phyloP scores from a whole-genome alignment of 2,113 vertebrate genomes.

The Etheostoma cragini region DNA sequence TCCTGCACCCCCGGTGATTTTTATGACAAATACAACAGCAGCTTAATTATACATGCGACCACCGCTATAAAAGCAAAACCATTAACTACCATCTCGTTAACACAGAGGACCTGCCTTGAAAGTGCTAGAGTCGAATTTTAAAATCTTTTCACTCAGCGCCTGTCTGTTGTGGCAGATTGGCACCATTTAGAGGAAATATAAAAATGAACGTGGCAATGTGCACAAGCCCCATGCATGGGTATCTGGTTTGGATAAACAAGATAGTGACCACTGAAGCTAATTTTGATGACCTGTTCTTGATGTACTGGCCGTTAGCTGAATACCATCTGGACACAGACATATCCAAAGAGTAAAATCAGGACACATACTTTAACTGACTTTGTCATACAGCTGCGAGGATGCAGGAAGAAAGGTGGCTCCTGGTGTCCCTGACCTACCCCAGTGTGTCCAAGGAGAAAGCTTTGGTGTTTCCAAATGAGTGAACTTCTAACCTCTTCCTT shows the following conservation, averaged over 20 bases:
- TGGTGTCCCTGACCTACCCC: constrained; percentile 67
- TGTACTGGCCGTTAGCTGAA: not conserved
- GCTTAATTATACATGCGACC: constrained; percentile 85
- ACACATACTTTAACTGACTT: constrained; percentile 35
- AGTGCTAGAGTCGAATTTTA: constrained; percentile 80
- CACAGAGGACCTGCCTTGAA: constrained; percentile 77
- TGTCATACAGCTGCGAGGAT: constrained; percentile 39
- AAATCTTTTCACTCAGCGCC: constrained; percentile 74
- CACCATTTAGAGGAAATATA: constrained; percentile 67
- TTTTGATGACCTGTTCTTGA: constrained; percentile 30
- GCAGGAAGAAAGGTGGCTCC: constrained; percentile 43
- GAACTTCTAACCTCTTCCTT: constrained; percentile 81
- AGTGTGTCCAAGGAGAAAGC: constrained; percentile 64
- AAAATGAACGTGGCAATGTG: constrained; percentile 56
- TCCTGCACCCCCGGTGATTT: constrained; percentile 77
- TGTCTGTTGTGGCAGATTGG: constrained; percentile 75
- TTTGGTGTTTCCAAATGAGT: constrained; percentile 74
- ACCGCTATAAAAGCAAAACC: constrained; percentile 76
- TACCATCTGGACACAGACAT: constrained; percentile 3
- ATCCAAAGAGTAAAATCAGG: not conserved
- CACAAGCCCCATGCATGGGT: constrained; percentile 7
- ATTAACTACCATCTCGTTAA: constrained; percentile 83
- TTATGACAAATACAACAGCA: constrained; percentile 85
- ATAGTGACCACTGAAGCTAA: constrained; percentile 17
- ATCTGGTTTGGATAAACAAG: constrained; percentile 39